Evolutionary conservation across 2,797 vertebrate species (phyloP).

Genomic region (Sebastes wilsoni): DNA sequence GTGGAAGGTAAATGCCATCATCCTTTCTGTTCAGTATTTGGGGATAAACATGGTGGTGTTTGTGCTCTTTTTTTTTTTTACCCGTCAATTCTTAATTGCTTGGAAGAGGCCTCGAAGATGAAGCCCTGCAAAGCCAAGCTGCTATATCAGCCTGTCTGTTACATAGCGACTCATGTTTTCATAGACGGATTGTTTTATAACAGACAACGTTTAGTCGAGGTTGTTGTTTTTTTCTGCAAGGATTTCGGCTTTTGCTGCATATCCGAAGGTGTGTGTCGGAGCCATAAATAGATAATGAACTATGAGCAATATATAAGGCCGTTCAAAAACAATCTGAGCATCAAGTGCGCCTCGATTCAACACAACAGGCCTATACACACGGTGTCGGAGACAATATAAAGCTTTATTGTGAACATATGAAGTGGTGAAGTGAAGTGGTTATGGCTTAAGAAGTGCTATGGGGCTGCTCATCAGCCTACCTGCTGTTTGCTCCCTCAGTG

Average conservation of each 20-base stretch:
- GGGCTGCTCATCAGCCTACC: constrained; percentile 38
- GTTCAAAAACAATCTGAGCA: constrained; percentile 67
- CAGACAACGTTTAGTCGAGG: constrained; percentile 14
- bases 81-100: constrained; percentile 64
- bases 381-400: constrained; percentile 24
- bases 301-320: constrained; percentile 56
- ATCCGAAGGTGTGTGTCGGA: constrained; percentile 74
- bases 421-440: constrained; percentile 29
- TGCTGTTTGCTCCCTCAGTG: constrained; percentile 54
- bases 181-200: background rate
- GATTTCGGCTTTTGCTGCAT: constrained; percentile 74
- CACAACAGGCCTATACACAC: constrained; percentile 36
- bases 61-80: constrained; percentile 4
- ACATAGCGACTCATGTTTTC: constrained; percentile 21
- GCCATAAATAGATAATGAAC: constrained; percentile 76
- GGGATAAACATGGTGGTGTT: constrained; percentile 33
- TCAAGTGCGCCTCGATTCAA: constrained; percentile 59
- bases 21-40: constrained; percentile 30
- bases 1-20: constrained; percentile 92
- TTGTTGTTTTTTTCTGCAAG: constrained; percentile 7
- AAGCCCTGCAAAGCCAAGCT: constrained; percentile 48
- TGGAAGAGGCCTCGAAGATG: constrained; percentile 70
- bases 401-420: constrained; percentile 37
- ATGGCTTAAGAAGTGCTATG: constrained; percentile 19
- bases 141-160: constrained; percentile 14